These are phyloP conservation scores for Cataglyphis livida DNA, from an alignment of 2,888 invertebrate genomes.

Conservation along the genomic window DNA sequence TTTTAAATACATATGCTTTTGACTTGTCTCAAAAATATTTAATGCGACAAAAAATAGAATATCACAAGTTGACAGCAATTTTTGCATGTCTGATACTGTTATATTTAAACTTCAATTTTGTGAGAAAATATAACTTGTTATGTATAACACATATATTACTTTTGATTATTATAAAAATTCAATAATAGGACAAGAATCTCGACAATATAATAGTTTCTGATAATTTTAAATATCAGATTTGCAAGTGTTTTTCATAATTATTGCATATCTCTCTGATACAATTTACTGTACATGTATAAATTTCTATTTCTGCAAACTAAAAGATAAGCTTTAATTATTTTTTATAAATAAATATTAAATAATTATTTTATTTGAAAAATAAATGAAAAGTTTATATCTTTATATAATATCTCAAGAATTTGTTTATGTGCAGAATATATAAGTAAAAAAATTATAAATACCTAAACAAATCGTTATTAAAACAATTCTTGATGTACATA, in stretches of 20 bases:
- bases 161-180: no score
- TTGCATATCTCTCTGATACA: background rate
- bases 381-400: background rate
- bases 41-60: background rate
- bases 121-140: no score
- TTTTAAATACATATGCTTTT: background rate
- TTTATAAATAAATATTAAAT: background rate
- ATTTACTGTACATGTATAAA: background rate
- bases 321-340: background rate
- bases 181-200: background rate
- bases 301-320: background rate
- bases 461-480: background rate
- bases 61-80: no score
- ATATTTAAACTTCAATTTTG: no score
- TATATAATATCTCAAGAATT: background rate
- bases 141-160: no score
- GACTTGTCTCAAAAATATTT: background rate
- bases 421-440: background rate
- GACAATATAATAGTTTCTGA: conserved; percentile 98
- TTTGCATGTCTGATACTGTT: no score
- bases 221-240: conserved; percentile 85
- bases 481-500: background rate
- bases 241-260: background rate
- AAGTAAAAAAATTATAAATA: background rate
- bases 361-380: background rate